Conservation (phyloP, 2,888 invertebrate genomes). For the Therioaphis trifolii region DNA sequence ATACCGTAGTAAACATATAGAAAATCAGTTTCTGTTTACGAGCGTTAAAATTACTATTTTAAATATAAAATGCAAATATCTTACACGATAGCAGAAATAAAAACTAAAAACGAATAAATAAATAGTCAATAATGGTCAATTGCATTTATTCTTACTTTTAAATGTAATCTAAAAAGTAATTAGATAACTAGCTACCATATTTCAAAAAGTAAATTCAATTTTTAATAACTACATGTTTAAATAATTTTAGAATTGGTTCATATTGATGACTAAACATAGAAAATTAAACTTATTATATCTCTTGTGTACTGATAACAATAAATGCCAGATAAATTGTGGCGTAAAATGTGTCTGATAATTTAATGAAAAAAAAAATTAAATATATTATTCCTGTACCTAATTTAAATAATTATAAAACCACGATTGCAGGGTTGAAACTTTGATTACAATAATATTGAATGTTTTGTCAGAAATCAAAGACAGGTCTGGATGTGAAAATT, state of each 20-base stretch:
- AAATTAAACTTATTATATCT: not conserved
- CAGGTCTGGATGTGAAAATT: slow-evolving; percentile 22
- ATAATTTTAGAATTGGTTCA: not conserved
- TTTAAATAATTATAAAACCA: too few species aligned
- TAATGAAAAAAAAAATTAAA: too few species aligned
- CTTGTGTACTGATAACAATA: too few species aligned
- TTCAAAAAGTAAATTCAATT: not conserved
- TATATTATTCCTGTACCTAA: too few species aligned
- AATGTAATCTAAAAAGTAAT: not conserved
- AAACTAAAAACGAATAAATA: not conserved
- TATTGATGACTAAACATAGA: not conserved
- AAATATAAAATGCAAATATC: slow-evolving; percentile 32
- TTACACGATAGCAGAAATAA: not conserved
- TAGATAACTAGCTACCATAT: not conserved
- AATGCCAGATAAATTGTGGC: too few species aligned
- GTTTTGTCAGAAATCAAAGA: not conserved
- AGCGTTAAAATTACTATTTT: slow-evolving; percentile 21
- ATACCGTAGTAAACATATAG: not conserved
- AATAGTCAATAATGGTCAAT: not conserved
- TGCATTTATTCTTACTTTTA: not conserved
- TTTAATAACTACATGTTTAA: not conserved
- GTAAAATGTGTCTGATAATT: too few species aligned
- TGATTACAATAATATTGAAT: not conserved
- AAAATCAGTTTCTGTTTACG: slow-evolving; percentile 41
- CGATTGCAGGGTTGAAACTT: not conserved